Evolutionary conservation across 1,140 invertebrate genomes (phyloP).

Genomic region (Drosophila nasuta): DNA sequence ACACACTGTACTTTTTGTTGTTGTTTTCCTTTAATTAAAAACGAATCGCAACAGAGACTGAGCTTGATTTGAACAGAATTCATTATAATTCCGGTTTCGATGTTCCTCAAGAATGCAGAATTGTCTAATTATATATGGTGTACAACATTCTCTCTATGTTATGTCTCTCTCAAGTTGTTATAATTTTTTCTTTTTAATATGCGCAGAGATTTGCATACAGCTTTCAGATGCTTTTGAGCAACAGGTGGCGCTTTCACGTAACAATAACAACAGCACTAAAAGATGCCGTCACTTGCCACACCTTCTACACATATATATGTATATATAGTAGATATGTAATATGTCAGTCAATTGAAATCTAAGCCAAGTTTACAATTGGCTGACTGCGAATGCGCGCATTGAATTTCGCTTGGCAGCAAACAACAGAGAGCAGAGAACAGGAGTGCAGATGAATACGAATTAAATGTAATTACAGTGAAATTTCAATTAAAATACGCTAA

Average conservation of each 20-base stretch:
- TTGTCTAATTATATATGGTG: background rate
- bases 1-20: background rate
- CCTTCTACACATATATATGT: conserved; percentile 22
- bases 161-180: background rate
- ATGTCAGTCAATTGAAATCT: conserved; percentile 58
- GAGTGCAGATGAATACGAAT: conserved; percentile 37
- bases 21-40: background rate
- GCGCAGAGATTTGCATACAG: background rate
- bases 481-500: conserved; percentile 50
- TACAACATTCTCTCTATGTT: no score
- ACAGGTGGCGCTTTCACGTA: conserved; percentile 37
- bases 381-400: conserved; percentile 55
- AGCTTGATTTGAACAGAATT: background rate
- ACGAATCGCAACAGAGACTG: background rate
- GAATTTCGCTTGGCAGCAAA: conserved; percentile 45
- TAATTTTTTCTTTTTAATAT: background rate
- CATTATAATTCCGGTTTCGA: conserved; percentile 14
- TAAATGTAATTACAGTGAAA: conserved; percentile 59
- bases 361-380: conserved; percentile 66
- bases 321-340: conserved; percentile 9
- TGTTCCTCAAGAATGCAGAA: conserved; percentile 6
- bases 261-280: conserved; percentile 24
- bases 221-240: conserved; percentile 14
- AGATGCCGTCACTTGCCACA: conserved; percentile 52
- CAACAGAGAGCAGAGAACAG: background rate